Evolutionary conservation across 2,797 vertebrate genomes (phyloP).

Genomic region (Hylomyscus alleni): DNA sequence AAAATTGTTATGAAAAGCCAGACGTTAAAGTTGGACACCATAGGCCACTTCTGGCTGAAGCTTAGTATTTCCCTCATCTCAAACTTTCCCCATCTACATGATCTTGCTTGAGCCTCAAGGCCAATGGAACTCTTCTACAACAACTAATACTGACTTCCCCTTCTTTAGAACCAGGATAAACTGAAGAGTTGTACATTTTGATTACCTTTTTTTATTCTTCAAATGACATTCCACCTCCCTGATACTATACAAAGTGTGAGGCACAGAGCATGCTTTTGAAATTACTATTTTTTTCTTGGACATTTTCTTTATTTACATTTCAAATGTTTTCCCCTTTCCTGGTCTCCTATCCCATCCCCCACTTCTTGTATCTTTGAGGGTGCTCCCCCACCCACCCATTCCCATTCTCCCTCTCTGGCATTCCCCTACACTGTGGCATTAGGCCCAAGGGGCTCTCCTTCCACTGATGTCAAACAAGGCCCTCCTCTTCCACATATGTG

Average conservation of each 20-base stretch:
- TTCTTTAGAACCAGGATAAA: neutral
- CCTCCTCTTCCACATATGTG: too few relatives aligned
- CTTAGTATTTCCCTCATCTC: neutral
- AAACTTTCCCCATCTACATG: neutral
- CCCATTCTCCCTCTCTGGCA: too few relatives aligned
- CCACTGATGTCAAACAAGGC: too few relatives aligned
- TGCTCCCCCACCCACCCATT: too few relatives aligned
- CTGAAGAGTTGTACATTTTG: neutral
- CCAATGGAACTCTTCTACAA: slow-evolving; percentile 18
- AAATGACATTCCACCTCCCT: neutral
- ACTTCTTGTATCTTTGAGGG: too few relatives aligned
- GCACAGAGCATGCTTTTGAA: neutral
- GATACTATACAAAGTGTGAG: neutral
- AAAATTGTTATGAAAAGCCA: neutral
- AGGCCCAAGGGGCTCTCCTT: too few relatives aligned
- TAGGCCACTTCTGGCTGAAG: neutral
- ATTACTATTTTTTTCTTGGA: too few relatives aligned
- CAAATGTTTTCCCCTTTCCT: too few relatives aligned
- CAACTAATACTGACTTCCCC: neutral
- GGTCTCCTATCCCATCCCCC: too few relatives aligned
- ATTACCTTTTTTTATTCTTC: slow-evolving; percentile 50
- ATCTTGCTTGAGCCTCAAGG: neutral
- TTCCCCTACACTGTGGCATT: too few relatives aligned
- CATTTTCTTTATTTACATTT: too few relatives aligned
- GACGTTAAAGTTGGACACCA: slow-evolving; percentile 16